Percentiles rank a stretch among this genome's conserved stretches.
Evolutionary conservation across 2,888 invertebrate species (phyloP).

Genomic region (Eutolmus rufibarbis): DNA sequence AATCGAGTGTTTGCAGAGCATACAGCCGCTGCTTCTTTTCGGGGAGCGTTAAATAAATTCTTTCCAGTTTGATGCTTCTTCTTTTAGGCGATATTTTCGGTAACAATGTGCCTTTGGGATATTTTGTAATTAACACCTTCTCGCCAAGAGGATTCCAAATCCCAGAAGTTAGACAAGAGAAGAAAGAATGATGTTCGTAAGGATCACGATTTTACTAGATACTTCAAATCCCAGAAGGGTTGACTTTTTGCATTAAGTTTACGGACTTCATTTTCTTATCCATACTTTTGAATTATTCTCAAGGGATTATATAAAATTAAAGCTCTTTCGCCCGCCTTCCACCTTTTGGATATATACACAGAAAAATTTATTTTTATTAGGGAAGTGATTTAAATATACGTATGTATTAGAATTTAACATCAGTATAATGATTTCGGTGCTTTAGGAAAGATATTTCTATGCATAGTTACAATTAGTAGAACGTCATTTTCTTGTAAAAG

Average conservation of each 20-base stretch:
- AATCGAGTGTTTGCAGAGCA: not conserved
- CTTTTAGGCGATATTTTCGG: not conserved
- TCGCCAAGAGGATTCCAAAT: not conserved
- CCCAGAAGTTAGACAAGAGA: not conserved
- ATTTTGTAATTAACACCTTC: conserved; percentile 28
- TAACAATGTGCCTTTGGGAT: conserved; percentile 21
- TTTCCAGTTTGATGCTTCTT: conserved; percentile 6
- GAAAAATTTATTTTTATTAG: not conserved
- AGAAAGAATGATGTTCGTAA: not conserved
- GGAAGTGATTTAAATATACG: not conserved
- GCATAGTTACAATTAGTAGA: no score
- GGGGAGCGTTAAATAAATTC: not conserved
- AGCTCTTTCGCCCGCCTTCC: not conserved
- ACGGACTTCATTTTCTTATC: not conserved
- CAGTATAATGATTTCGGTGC: no score
- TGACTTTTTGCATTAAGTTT: conserved; percentile 12
- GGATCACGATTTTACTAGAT: not conserved
- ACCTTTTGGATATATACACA: not conserved
- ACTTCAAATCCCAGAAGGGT: not conserved
- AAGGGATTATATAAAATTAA: not conserved
- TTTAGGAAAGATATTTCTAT: no score
- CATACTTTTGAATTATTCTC: not conserved
- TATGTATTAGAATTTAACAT: no score
- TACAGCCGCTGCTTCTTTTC: not conserved
- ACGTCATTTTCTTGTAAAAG: no score